A percentile compares a stretch with the other conserved stretches of the same genome.
These are phyloP conservation scores for Drosophila infuscata DNA, from an alignment of 2,888 invertebrate genomes.

Conservation along the genomic window DNA sequence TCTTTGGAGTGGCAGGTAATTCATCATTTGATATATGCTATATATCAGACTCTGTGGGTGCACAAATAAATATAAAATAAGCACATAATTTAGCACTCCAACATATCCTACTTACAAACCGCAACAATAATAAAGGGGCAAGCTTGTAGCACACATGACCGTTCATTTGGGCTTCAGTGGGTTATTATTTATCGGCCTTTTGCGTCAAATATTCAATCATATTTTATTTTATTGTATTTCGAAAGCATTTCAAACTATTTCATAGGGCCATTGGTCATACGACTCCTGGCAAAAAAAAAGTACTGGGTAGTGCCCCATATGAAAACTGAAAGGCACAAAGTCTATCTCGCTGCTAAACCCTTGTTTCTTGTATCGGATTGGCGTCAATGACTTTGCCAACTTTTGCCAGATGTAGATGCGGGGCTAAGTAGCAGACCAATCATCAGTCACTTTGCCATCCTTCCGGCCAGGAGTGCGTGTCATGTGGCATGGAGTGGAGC, in stretches of 20 bases:
- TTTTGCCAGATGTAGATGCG: conserved; percentile 16
- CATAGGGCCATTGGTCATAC: background rate
- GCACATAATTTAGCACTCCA: conserved; percentile 3
- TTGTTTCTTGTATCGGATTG: background rate
- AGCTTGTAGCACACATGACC: conserved; percentile 1
- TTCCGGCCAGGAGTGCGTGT: conserved; percentile 70
- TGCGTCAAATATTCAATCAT: background rate
- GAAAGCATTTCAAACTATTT: background rate
- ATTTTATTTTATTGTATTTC: background rate
- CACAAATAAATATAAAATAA: conserved; percentile 25
- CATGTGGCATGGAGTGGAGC: conserved; percentile 43
- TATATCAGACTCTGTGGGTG: conserved; percentile 41
- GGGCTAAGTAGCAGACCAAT: conserved; percentile 22
- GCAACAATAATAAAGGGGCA: conserved; percentile 9
- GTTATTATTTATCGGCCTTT: conserved; percentile 17
- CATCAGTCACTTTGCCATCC: conserved; percentile 63
- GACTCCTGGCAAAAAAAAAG: background rate
- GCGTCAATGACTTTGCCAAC: conserved; percentile 50
- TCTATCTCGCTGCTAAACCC: conserved; percentile 12
- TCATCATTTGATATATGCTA: conserved; percentile 63
- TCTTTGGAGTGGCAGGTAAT: conserved; percentile 73
- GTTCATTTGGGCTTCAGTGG: conserved; percentile 7
- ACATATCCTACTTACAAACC: background rate
- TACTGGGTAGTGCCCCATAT: background rate
- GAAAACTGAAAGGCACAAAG: background rate